Evolutionary conservation across 1,140 invertebrate genomes (phyloP), one percentile per base, ranked within the genome.

Genomic region (Nomia melanderi): DNA sequence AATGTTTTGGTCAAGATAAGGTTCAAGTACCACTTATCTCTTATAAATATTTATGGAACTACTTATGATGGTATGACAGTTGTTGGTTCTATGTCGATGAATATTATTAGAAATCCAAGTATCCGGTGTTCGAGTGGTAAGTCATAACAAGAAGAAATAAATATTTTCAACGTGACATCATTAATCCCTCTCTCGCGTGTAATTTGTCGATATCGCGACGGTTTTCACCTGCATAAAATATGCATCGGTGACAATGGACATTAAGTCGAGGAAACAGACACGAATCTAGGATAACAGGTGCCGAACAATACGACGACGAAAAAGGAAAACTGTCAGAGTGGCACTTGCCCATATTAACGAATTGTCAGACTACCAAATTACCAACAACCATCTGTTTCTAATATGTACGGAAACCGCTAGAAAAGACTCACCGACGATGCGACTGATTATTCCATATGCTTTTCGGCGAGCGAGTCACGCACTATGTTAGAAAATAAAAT

Each of bases 331-430:
- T 77, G 54, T 78, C 65, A 63, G 63, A 70, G 60, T 47, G 41
- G 59, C 39, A 77, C 63, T 82, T 82, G 72, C 53, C 60, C 70
- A 66, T 79, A 63, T 83, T 83, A 79, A 69, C 80, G 79, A 83
- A 83, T 71, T 83, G 81, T 83, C 80, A 83, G 81, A 65, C 75
- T 65, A 72, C 74, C 27, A 63, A 64, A 36, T 41, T 39, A 47
- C 41, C 79, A 57, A 57, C 53, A n/a, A 65, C 83, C 82, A 84
- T 84, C 83, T 84, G 82, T 79, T 81, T 31, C 64, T 36, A 31
- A 23, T 39, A 54, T 62, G 25, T 23, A 12, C 17, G 14, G 54
- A 44, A 56, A 69, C 17, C 33, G 57, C 27, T 27, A 39, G 47
- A 25, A 57, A 39, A 9, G 64, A 59, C 73, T 7, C 57, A 76